Evolutionary conservation across 1,140 invertebrate species (phyloP).

Genomic region (Stenopsyche tienmushanensis): DNA sequence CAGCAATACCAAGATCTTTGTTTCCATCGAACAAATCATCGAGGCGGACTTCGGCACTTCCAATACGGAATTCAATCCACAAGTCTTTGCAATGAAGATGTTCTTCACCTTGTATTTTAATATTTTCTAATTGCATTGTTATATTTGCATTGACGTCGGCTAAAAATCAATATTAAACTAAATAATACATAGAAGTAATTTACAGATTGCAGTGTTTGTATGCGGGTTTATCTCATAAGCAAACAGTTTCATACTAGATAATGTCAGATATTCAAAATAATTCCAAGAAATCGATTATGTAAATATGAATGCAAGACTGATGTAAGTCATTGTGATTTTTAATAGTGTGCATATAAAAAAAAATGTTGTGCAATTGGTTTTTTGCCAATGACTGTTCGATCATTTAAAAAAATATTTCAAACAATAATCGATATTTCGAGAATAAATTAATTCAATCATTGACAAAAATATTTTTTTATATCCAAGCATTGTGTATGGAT

Average conservation of each 20-base stretch:
- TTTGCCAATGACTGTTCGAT: not conserved
- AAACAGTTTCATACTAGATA: too few species aligned
- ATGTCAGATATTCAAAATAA: too few species aligned
- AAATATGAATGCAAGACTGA: too few species aligned
- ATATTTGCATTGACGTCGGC: conserved; percentile 60
- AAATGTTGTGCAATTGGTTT: too few species aligned
- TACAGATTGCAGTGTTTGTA: too few species aligned
- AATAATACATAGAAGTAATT: too few species aligned
- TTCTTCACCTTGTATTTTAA: conserved; percentile 37
- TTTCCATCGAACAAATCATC: conserved; percentile 66
- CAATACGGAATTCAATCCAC: conserved; percentile 57
- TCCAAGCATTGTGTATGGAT: too few species aligned
- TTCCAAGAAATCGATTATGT: too few species aligned
- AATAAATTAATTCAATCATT: not conserved
- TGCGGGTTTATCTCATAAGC: too few species aligned
- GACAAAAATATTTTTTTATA: too few species aligned
- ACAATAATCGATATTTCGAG: not conserved
- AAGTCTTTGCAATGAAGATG: conserved; percentile 59
- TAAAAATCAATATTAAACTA: conserved; percentile 42
- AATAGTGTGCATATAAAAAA: too few species aligned
- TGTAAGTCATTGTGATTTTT: too few species aligned
- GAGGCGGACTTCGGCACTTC: conserved; percentile 55
- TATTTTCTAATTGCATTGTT: conserved; percentile 54
- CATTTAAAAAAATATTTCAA: conserved; percentile 2
- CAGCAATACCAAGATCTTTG: conserved; percentile 50